Evolutionary conservation across 1,140 invertebrate species (phyloP).

Genomic region (Epicauta chinensis): DNA sequence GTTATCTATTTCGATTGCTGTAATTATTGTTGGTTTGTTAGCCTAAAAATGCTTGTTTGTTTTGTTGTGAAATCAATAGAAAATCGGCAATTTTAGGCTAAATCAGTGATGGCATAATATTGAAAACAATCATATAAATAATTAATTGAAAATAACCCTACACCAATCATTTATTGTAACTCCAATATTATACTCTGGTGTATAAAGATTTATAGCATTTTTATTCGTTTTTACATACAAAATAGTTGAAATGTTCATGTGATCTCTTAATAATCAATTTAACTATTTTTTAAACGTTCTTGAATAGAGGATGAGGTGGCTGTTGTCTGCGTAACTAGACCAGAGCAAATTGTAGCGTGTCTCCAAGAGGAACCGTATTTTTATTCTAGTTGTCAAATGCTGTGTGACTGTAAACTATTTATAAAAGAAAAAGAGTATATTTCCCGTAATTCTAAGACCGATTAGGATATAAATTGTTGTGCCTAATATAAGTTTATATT

Average conservation of each 20-base stretch:
- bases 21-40: neutral
- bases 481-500: slow-evolving; percentile 35
- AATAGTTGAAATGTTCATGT: slow-evolving; percentile 9
- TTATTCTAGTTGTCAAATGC: slow-evolving; percentile 10
- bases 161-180: slow-evolving; percentile 30
- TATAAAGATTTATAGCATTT: slow-evolving; percentile 17
- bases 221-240: slow-evolving; percentile 5
- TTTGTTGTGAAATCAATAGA: too few species aligned
- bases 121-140: slow-evolving; percentile 28
- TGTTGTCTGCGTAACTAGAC: too few species aligned
- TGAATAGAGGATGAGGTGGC: too few species aligned
- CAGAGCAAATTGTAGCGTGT: too few species aligned
- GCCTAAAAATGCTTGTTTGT: too few species aligned
- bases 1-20: neutral
- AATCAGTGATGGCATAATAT: slow-evolving; percentile 4
- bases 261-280: slow-evolving; percentile 8
- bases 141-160: slow-evolving; percentile 23
- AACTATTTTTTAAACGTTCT: too few species aligned
- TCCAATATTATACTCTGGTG: slow-evolving; percentile 17
- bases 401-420: slow-evolving; percentile 13
- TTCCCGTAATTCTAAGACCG: too few species aligned
- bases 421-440: slow-evolving; percentile 1
- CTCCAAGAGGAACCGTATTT: neutral
- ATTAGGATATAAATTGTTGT: slow-evolving; percentile 25
- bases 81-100: too few species aligned